Conservation (phyloP, 2,797 vertebrate species). For the Myoxocephalus aenaeus region DNA sequence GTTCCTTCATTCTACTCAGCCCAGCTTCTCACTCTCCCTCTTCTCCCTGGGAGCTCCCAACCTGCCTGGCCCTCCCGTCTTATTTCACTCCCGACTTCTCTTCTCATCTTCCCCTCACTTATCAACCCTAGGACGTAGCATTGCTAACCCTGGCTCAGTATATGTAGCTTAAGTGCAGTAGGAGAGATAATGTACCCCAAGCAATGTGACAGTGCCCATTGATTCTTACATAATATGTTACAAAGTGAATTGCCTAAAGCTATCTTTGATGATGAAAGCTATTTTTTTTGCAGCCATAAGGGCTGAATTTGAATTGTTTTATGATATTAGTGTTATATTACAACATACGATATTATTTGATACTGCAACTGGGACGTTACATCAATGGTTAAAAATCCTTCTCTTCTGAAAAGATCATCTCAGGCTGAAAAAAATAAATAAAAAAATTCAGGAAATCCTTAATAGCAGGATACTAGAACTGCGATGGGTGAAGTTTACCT, state of each 20-base stretch:
- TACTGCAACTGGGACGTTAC: slow-evolving; percentile 11
- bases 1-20: slow-evolving; percentile 34
- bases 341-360: slow-evolving; percentile 11
- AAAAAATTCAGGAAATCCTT: background rate
- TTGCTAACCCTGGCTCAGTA: slow-evolving; percentile 25
- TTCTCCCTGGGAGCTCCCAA: slow-evolving; percentile 43
- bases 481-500: no score
- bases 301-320: slow-evolving; percentile 20
- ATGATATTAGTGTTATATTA: slow-evolving; percentile 28
- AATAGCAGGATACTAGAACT: background rate
- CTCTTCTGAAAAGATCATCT: background rate
- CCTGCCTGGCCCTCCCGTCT: slow-evolving; percentile 51
- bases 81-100: slow-evolving; percentile 33
- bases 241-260: slow-evolving; percentile 30
- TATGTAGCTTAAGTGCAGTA: slow-evolving; percentile 29
- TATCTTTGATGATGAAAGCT: slow-evolving; percentile 41
- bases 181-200: slow-evolving; percentile 36
- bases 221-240: slow-evolving; percentile 59
- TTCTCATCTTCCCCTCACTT: slow-evolving; percentile 37
- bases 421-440: background rate
- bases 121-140: slow-evolving; percentile 25
- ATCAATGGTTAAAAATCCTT: slow-evolving; percentile 7
- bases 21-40: slow-evolving; percentile 38
- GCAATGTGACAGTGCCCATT: slow-evolving; percentile 34
- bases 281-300: slow-evolving; percentile 13